Percentiles rank a stretch among this genome's conserved stretches.
phyloP scores from a whole-genome alignment of 2,888 invertebrate genomes.

The Thera obeliscata region DNA sequence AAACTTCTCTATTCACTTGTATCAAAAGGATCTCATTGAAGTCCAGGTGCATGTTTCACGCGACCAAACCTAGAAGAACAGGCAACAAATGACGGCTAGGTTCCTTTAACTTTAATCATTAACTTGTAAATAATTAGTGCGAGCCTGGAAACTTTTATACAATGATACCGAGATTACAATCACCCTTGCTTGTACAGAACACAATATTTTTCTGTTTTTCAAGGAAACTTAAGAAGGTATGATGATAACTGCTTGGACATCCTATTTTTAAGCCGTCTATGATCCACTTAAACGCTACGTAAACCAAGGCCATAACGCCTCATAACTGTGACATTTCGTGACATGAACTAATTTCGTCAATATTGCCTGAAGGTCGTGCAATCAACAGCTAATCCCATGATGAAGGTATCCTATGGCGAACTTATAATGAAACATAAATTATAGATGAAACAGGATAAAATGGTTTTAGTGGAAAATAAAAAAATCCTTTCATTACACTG shows the following conservation, averaged over 20 bases:
- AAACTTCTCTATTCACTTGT: too few species aligned
- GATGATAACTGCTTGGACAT: slow-evolving; percentile 13
- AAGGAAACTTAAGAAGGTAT: slow-evolving; percentile 5
- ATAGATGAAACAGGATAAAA: not conserved
- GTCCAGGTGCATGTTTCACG: too few species aligned
- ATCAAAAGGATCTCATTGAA: too few species aligned
- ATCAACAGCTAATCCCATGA: slow-evolving; percentile 3
- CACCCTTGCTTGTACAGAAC: not conserved
- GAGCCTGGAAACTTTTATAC: too few species aligned
- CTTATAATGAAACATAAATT: not conserved
- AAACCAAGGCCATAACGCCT: slow-evolving; percentile 23
- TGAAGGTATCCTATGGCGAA: not conserved
- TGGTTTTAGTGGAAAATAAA: too few species aligned
- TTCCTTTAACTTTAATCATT: too few species aligned
- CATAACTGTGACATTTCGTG: slow-evolving; percentile 27
- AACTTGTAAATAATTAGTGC: too few species aligned
- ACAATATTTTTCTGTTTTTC: not conserved
- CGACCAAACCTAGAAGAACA: too few species aligned
- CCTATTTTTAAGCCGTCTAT: slow-evolving; percentile 12
- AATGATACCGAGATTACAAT: too few species aligned
- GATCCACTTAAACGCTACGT: slow-evolving; percentile 11
- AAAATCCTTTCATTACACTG: too few species aligned
- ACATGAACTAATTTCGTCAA: slow-evolving; percentile 29
- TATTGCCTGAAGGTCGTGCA: slow-evolving; percentile 18
- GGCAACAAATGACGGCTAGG: too few species aligned